A percentile compares a stretch with the other conserved stretches of the same genome.
Conservation (phyloP, 2,113 vertebrate genomes). For the Hystrix brachyura region DNA sequence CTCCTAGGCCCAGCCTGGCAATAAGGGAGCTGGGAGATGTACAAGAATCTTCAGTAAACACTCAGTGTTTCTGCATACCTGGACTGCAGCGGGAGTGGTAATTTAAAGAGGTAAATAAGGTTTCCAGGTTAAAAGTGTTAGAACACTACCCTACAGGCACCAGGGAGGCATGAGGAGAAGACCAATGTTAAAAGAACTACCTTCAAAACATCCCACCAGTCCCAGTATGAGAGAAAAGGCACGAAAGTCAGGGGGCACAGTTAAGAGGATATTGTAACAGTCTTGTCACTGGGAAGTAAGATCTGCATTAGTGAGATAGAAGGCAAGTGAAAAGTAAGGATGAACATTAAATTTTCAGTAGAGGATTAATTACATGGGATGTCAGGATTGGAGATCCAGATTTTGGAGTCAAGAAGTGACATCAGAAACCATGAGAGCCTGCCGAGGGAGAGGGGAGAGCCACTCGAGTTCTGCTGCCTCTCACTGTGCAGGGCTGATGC, state of each 20-base stretch:
- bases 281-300: not conserved
- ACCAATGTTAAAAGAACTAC: not conserved
- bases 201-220: not conserved
- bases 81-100: not conserved
- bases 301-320: not conserved
- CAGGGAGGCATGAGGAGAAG: not conserved
- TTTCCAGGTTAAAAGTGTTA: not conserved
- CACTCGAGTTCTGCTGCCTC: too few species aligned
- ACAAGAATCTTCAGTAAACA: not conserved
- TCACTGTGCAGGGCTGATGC: not conserved
- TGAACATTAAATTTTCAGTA: not conserved
- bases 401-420: not conserved
- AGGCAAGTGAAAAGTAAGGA: not conserved
- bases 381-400: slow-evolving; percentile 39
- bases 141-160: not conserved
- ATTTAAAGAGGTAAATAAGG: not conserved
- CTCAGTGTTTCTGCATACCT: not conserved
- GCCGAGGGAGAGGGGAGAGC: not conserved
- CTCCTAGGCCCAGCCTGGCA: not conserved
- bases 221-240: not conserved
- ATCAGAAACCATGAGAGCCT: not conserved
- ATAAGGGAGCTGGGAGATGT: not conserved
- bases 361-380: not conserved
- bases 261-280: not conserved
- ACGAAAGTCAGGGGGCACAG: not conserved